A percentile compares a stretch with the other conserved stretches of the same genome.
These are phyloP conservation scores for Apis laboriosa DNA, from an alignment of 1,140 invertebrate species.

Conservation along the genomic window DNA sequence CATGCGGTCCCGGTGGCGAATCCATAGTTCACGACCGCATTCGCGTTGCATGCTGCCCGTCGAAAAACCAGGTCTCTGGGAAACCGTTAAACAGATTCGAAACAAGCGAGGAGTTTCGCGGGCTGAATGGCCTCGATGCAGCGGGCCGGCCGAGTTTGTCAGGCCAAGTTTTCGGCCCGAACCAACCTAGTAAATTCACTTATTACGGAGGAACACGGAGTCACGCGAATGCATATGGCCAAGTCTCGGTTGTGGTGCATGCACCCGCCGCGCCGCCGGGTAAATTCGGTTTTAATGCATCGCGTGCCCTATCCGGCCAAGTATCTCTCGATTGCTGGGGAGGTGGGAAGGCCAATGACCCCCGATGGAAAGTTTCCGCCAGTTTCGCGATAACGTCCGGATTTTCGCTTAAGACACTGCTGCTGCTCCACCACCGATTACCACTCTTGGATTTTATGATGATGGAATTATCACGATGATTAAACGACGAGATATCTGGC, in stretches of 20 bases:
- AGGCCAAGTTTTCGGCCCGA: constrained; percentile 20
- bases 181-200: constrained; percentile 52
- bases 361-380: constrained; percentile 34
- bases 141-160: constrained; percentile 20
- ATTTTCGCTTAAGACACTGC: neutral
- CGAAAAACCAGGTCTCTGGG: constrained; percentile 38
- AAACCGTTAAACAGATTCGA: constrained; percentile 36
- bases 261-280: constrained; percentile 21
- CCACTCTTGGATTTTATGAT: neutral
- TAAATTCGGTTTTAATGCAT: constrained; percentile 59
- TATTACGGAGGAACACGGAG: constrained; percentile 42
- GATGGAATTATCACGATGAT: neutral
- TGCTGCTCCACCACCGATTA: neutral
- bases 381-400: constrained; percentile 33
- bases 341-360: constrained; percentile 45
- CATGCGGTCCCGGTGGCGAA: neutral
- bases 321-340: constrained; percentile 53
- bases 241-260: constrained; percentile 25
- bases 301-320: constrained; percentile 54
- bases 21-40: constrained; percentile 30
- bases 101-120: constrained; percentile 26
- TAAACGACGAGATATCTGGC: neutral
- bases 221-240: constrained; percentile 56
- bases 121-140: neutral
- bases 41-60: constrained; percentile 29